A percentile compares a stretch with the other conserved stretches of the same genome.
These are phyloP conservation scores for Brachyptera putata DNA, from an alignment of 2,888 invertebrate species.

Conservation along the genomic window DNA sequence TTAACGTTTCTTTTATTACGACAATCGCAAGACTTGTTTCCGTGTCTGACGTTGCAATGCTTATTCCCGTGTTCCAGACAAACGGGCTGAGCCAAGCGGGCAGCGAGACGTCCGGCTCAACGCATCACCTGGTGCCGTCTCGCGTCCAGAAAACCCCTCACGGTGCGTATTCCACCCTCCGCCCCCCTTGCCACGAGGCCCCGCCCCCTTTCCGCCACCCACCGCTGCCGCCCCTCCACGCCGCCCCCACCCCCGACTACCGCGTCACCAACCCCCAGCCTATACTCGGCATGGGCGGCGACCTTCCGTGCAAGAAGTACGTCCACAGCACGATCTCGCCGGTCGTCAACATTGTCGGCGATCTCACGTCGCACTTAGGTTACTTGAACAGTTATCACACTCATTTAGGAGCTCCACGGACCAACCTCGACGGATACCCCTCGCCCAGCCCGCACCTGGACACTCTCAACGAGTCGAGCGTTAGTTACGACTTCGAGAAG, in stretches of 20 bases:
- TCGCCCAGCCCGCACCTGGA: too few relatives aligned
- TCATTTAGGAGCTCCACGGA: neutral
- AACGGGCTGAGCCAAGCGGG: conserved; percentile 31
- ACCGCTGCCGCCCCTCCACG: conserved; percentile 17
- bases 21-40: too few relatives aligned
- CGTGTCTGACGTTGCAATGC: too few relatives aligned
- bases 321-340: neutral
- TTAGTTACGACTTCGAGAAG: too few relatives aligned
- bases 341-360: conserved; percentile 6
- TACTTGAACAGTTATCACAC: neutral
- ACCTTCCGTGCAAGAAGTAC: conserved; percentile 20
- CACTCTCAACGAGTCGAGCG: too few relatives aligned
- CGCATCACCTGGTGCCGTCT: conserved; percentile 39
- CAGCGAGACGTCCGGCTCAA: conserved; percentile 42
- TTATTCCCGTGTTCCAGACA: conserved; percentile 30
- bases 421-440: conserved; percentile 3
- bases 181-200: conserved; percentile 23
- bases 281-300: conserved; percentile 28
- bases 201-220: conserved; percentile 22
- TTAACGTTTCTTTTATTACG: too few relatives aligned
- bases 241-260: conserved; percentile 3
- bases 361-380: conserved; percentile 6
- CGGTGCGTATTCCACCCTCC: conserved; percentile 14
- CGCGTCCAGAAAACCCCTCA: conserved; percentile 32
- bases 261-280: conserved; percentile 11